phyloP scores from a whole-genome alignment of 2,113 vertebrate genomes.

The Oryzias celebensis region DNA sequence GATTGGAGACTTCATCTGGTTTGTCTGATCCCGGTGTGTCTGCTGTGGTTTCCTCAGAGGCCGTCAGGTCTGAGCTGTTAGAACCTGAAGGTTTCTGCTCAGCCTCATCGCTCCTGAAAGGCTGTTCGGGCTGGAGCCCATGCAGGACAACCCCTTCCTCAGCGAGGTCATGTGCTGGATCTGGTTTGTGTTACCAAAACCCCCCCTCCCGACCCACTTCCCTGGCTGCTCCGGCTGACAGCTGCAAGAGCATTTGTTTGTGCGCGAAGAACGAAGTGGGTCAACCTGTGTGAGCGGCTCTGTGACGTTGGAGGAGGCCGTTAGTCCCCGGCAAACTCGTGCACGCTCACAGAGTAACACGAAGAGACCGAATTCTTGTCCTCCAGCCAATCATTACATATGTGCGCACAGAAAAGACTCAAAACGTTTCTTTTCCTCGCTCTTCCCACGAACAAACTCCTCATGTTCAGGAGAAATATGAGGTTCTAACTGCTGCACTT shows the following conservation, averaged over 20 bases:
- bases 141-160: too few relatives aligned
- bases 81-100: background rate
- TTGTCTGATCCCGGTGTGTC: too few relatives aligned
- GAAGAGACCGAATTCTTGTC: conserved; percentile 59
- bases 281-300: conserved; percentile 41
- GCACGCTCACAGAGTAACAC: background rate
- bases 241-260: conserved; percentile 48
- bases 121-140: too few relatives aligned
- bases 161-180: background rate
- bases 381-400: conserved; percentile 63
- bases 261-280: conserved; percentile 37
- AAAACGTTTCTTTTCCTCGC: background rate
- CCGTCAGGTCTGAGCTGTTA: background rate
- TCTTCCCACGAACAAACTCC: background rate
- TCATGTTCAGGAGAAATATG: too few relatives aligned
- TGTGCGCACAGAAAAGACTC: conserved; percentile 38
- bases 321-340: conserved; percentile 3
- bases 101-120: background rate
- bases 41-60: too few relatives aligned
- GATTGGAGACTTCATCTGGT: too few relatives aligned
- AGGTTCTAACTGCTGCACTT: too few relatives aligned
- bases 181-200: conserved; percentile 4
- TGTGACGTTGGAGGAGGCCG: conserved; percentile 34
- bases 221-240: conserved; percentile 17
- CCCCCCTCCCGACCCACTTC: conserved; percentile 22